Conservation (phyloP, 2,113 vertebrate genomes). For the Psilopsiagon aurifrons region DNA sequence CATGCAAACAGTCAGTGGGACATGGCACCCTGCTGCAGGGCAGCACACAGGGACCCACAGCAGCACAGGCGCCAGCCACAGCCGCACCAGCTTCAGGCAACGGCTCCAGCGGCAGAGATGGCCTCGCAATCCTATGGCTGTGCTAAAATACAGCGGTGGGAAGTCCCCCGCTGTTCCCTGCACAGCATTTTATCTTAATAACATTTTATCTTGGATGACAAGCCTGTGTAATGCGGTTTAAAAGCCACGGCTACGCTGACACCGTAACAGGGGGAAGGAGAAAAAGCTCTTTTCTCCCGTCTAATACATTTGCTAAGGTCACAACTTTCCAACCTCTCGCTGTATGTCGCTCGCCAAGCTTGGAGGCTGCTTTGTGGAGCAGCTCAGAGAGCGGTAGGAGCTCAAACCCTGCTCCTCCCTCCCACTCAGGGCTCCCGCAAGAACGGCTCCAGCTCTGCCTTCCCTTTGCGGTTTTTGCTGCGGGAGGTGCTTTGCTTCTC, state of each 20-base stretch:
- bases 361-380: constrained; percentile 26
- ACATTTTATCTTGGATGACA: constrained; percentile 81
- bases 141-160: constrained; percentile 64
- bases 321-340: constrained; percentile 15
- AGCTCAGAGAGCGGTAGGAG: background rate
- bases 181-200: constrained; percentile 81
- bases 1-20: accelerated
- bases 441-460: background rate
- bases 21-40: accelerated
- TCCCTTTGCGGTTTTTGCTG: background rate
- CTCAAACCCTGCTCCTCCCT: constrained; percentile 9
- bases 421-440: background rate
- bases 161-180: constrained; percentile 71
- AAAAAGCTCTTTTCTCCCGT: background rate
- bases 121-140: constrained; percentile 15
- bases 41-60: background rate
- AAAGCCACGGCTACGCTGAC: constrained; percentile 69
- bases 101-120: background rate
- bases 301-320: constrained; percentile 53
- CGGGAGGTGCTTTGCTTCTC: background rate
- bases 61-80: accelerated
- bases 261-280: constrained; percentile 14
- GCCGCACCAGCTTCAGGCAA: background rate
- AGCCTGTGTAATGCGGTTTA: constrained; percentile 78
- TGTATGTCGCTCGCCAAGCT: background rate